A percentile compares a stretch with the other conserved stretches of the same genome.
Conservation (phyloP, 2,113 vertebrate species). For the Mola mola region DNA sequence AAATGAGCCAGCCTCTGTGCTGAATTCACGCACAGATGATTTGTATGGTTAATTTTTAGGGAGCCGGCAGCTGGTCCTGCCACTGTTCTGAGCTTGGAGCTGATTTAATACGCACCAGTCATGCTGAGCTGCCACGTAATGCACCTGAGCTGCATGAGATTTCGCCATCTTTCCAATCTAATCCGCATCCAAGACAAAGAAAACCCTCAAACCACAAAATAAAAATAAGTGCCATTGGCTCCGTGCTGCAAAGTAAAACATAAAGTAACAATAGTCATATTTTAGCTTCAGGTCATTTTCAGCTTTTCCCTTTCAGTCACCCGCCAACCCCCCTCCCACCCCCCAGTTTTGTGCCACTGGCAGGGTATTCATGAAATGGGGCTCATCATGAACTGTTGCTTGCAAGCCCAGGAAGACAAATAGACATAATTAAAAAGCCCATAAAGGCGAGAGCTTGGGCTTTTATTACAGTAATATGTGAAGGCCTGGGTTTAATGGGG, state of each 20-base stretch:
- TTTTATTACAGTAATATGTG: slow-evolving; percentile 79
- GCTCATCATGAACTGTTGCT: slow-evolving; percentile 71
- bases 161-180: slow-evolving; percentile 24
- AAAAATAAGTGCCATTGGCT: background rate
- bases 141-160: slow-evolving; percentile 28
- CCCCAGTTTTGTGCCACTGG: slow-evolving; percentile 50
- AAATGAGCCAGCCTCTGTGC: background rate
- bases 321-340: slow-evolving; percentile 1
- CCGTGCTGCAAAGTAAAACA: slow-evolving; percentile 30
- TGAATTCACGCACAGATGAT: slow-evolving; percentile 22
- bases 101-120: slow-evolving; percentile 45
- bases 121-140: slow-evolving; percentile 10
- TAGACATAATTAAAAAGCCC: slow-evolving; percentile 81
- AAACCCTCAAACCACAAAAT: background rate
- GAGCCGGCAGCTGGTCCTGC: slow-evolving; percentile 15
- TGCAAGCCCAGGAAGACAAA: slow-evolving; percentile 73
- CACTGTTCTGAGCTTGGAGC: slow-evolving; percentile 15
- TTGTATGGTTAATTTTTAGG: slow-evolving; percentile 30
- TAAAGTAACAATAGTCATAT: slow-evolving; percentile 54
- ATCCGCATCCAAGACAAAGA: slow-evolving; percentile 39
- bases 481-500: slow-evolving; percentile 74
- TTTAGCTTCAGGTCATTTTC: slow-evolving; percentile 47
- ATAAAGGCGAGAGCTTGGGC: slow-evolving; percentile 68
- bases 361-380: slow-evolving; percentile 56
- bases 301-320: slow-evolving; percentile 36